A percentile compares a stretch with the other conserved stretches of the same genome.
Evolutionary conservation across 2,888 invertebrate species (phyloP).

Genomic region (Trichogramma dendrolimi): DNA sequence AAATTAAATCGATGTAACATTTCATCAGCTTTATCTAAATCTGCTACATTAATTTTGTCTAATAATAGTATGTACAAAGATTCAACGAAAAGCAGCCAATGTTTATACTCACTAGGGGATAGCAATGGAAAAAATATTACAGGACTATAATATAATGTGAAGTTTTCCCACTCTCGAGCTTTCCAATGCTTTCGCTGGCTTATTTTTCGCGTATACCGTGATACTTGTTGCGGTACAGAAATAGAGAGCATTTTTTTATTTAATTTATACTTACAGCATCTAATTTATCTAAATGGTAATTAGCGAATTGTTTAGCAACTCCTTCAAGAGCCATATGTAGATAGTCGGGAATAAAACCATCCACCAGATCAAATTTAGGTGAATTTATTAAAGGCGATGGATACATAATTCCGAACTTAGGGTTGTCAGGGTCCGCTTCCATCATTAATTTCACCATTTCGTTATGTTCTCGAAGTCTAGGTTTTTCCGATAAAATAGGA

Average conservation of each 20-base stretch:
- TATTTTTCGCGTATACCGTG: not conserved
- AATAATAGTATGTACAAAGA: conserved; percentile 14
- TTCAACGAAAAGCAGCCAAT: conserved; percentile 16
- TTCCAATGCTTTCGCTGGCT: conserved; percentile 15
- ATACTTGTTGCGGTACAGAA: not conserved
- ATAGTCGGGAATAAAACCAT: conserved; percentile 8
- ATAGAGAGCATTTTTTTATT: not conserved
- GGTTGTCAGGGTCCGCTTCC: no score
- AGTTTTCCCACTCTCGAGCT: conserved; percentile 22
- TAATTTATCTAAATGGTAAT: not conserved
- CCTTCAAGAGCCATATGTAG: conserved; percentile 2
- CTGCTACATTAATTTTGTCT: conserved; percentile 6
- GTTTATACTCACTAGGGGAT: not conserved
- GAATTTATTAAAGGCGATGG: not conserved
- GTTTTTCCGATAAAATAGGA: not conserved
- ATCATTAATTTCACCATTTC: not conserved
- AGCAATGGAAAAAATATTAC: not conserved
- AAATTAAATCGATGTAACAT: conserved; percentile 10
- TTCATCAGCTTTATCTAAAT: conserved; percentile 14
- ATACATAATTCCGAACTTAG: no score
- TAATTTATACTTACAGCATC: not conserved
- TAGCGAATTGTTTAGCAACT: conserved; percentile 2
- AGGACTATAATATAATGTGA: conserved; percentile 14
- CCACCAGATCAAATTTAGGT: not conserved
- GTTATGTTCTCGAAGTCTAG: not conserved